Conservation (phyloP, 2,113 vertebrate genomes). For the Chaetura pelagica region DNA sequence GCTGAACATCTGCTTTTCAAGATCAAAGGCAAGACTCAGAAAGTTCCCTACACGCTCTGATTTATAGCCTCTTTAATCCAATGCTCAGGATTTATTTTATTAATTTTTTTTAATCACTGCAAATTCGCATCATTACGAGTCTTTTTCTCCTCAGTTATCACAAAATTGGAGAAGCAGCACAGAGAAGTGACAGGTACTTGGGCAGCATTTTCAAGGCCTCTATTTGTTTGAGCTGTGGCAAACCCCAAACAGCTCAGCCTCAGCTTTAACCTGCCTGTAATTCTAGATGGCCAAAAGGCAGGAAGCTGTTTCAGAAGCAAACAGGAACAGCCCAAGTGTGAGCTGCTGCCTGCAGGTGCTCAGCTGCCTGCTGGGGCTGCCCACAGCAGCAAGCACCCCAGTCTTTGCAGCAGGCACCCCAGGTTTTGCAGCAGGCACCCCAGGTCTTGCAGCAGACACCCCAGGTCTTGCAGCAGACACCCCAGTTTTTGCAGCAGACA, state of each 20-base stretch:
- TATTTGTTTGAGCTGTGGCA: background rate
- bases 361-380: background rate
- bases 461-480: background rate
- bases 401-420: no score
- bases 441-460: no score
- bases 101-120: background rate
- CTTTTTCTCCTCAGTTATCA: background rate
- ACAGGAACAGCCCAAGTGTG: background rate
- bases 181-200: fast-evolving
- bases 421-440: background rate
- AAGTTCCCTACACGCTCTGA: constrained; percentile 43
- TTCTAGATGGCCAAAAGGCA: background rate
- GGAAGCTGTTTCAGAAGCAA: background rate
- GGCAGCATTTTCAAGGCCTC: background rate
- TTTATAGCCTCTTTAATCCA: constrained; percentile 66
- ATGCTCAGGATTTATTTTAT: background rate
- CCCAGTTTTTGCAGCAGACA: no score
- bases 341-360: background rate
- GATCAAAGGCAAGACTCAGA: constrained; percentile 63
- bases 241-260: background rate
- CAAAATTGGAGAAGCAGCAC: background rate
- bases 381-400: background rate
- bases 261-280: background rate
- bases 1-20: constrained; percentile 47
- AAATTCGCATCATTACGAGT: background rate